Conservation (phyloP, 1,140 invertebrate species). For the Magallana gigas region DNA sequence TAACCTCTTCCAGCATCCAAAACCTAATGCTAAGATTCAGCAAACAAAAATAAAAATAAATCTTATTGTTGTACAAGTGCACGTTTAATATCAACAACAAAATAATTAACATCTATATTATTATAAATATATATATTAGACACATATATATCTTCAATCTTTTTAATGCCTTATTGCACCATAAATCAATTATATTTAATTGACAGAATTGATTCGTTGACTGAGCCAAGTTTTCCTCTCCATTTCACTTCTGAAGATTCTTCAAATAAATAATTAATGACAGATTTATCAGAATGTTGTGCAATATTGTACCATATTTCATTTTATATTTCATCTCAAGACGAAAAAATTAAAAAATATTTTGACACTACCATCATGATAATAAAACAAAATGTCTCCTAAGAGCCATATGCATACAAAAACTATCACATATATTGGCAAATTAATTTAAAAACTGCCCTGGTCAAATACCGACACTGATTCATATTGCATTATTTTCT, state of each 20-base stretch:
- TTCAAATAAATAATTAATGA: background rate
- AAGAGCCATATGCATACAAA: background rate
- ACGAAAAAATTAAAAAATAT: background rate
- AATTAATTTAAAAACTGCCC: too few relatives aligned
- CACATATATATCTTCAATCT: background rate
- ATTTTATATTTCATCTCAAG: background rate
- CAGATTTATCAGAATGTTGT: too few relatives aligned
- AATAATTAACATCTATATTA: constrained; percentile 7
- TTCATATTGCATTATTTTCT: too few relatives aligned
- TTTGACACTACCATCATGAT: background rate
- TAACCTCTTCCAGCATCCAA: too few relatives aligned
- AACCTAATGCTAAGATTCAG: too few relatives aligned
- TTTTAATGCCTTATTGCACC: constrained; percentile 24
- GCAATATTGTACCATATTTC: background rate
- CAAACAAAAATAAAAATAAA: background rate
- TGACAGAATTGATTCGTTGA: background rate
- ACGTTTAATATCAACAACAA: constrained; percentile 32
- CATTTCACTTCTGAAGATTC: background rate
- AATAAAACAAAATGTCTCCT: background rate
- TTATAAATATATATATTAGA: background rate
- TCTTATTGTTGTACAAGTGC: background rate
- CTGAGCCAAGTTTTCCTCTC: background rate
- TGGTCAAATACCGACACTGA: too few relatives aligned
- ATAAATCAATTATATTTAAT: background rate
- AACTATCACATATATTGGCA: background rate